Evolutionary conservation across 2,888 invertebrate genomes (phyloP).

Genomic region (Tipula confusa): DNA sequence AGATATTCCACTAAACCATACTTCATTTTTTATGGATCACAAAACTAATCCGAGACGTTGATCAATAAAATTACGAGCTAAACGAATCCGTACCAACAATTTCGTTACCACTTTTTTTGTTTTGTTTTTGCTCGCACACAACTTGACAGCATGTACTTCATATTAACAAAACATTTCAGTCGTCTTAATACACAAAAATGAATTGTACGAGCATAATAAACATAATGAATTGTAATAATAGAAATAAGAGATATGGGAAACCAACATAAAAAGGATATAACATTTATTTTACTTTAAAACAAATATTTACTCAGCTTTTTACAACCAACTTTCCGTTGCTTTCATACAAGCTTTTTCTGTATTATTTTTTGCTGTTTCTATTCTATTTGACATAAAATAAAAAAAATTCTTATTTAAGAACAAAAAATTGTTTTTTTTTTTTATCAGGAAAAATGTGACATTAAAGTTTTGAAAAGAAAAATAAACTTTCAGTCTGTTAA

Average conservation of each 20-base stretch:
- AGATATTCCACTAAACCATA: too few relatives aligned
- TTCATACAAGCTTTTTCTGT: neutral
- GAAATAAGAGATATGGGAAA: neutral
- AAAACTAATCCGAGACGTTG: too few relatives aligned
- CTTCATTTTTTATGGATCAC: too few relatives aligned
- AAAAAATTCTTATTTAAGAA: neutral
- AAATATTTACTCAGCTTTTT: constrained; percentile 25
- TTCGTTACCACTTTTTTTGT: neutral
- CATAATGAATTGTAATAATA: neutral
- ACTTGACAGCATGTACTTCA: too few relatives aligned
- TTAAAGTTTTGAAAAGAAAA: constrained; percentile 20
- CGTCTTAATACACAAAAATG: neutral
- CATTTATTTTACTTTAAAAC: constrained; percentile 25
- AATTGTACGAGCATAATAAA: constrained; percentile 3
- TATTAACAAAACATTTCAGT: neutral
- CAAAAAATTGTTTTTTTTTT: neutral
- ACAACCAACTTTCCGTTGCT: constrained; percentile 13
- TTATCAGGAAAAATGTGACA: constrained; percentile 12
- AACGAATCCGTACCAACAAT: neutral
- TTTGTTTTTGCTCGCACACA: too few relatives aligned
- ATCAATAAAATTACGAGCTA: neutral
- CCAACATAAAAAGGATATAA: neutral
- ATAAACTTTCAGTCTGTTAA: constrained; percentile 25
- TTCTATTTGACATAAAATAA: neutral
- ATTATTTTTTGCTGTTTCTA: neutral